Base-by-base conservation (phyloP, 2,888 invertebrate genomes). In the Microdon myrmicae region DNA sequence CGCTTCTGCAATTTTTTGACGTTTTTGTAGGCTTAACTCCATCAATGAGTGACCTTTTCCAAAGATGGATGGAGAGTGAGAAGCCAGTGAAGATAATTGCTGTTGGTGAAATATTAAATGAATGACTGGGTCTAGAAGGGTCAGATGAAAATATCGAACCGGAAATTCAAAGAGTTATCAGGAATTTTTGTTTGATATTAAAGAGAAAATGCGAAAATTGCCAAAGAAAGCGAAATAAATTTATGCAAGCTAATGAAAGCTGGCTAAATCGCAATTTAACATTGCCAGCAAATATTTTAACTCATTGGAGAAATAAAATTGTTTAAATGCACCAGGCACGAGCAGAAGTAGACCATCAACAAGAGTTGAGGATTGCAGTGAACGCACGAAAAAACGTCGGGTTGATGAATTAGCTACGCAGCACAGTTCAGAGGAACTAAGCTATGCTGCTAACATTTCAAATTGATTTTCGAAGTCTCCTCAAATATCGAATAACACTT, bases 341-440 rank as follows among this genome's bases (percentile, higher is more conserved):
- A 20, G 35, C 28, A 35, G 8, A 29, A 37, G 37, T 8, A 35
- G 32, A 10, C 26, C 29, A 26, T 37, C 20, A 28, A 35, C 35
- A n/a, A 35, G 19, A 9, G 26, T 35, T 37, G 35, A 37, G 22
- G 16, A 37, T 8, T 37, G 48, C 23, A 25, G 32, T 23, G 37
- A 48, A 10, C 47, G 37, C 12, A 48, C 22, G 10, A 31, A 23
- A 29, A 38, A 35, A 35, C 28, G 29, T 16, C 38, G 29, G 4
- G 29, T 48, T 22, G 29, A 48, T 14, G 37, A 37, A n/a, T 23
- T 37, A 2, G 12, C n/a, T 37, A 23, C 37, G 6, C 37, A 37
- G 2, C 20, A 37, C 23, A 12, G 23, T 20, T 10, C 23, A n/a
- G n/a, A n/a, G n/a, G n/a, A n/a, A n/a, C n/a, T n/a, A n/a, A n/a